Evolutionary conservation across 2,888 invertebrate species (phyloP), one percentile per base, ranked within the genome.

Genomic region (Acrocera orbiculus): DNA sequence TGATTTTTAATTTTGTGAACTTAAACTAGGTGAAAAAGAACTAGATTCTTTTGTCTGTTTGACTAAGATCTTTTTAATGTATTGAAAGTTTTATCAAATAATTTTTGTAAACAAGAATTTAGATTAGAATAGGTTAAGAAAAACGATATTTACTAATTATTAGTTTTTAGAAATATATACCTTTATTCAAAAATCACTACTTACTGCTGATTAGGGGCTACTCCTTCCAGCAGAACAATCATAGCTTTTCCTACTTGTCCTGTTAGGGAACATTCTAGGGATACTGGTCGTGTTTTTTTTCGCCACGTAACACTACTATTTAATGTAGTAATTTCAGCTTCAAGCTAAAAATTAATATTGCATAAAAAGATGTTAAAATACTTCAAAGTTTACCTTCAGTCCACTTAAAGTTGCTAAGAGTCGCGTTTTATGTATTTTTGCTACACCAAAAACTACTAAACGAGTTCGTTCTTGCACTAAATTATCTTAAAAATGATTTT

Each of bases 251-350:
- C 92, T 14, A 92, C 75, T 61, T 89, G 89, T 7, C 89, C 90
- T 2, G 83, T 82, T 15, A 86, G 64, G 27, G 83, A 79, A 59
- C 80, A 58, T 52, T 85, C 85, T 30, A 77, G 52, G 8, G 72
- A 69, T 1, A 69, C 68, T 0, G 77, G 77, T 10, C 70, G 61
- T 0, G 79, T 73, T 47, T 85, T 79, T 47, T 89, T 86, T n/a
- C 89, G 75, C 53, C 86, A 86, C 0, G 89, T 87, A 22, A 87
- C 66, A 46, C 87, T 86, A n/a, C 82, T 79, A 53, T 92, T 87
- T 8, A 93, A 66, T 36, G 83, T 85, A 11, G 83, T 82, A 35
- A 95, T 80, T 63, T 93, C 90, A 1, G 90, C 90, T 58, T 95
- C 93, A 40, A 95, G 63, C 44, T 47, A 22, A 5, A 32, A 14